phyloP scores from a whole-genome alignment of 2,113 vertebrate genomes.

The Ictalurus furcatus region DNA sequence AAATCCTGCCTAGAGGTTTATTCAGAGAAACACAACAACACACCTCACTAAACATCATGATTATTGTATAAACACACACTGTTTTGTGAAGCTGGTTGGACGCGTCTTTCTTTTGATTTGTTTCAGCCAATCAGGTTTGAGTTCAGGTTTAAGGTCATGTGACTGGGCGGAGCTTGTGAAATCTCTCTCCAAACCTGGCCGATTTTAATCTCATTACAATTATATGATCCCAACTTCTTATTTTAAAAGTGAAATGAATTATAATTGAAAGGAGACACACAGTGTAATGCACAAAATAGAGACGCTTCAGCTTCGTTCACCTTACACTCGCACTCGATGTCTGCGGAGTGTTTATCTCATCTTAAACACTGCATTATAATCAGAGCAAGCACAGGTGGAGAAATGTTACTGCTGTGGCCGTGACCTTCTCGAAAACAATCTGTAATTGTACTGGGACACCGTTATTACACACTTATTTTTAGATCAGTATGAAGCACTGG shows the following conservation, averaged over 20 bases:
- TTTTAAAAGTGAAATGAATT: not conserved
- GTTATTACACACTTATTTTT: slow-evolving; percentile 19
- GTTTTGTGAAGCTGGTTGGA: not conserved
- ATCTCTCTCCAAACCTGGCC: not conserved
- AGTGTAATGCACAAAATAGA: too few species aligned
- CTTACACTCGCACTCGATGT: not conserved
- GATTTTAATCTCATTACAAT: not conserved
- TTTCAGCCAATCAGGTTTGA: not conserved
- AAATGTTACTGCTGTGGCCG: not conserved
- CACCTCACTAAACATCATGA: not conserved
- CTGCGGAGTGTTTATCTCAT: not conserved
- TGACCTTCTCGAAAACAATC: slow-evolving; percentile 23
- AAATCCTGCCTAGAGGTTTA: not conserved
- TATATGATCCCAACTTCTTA: not conserved
- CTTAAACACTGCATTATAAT: not conserved
- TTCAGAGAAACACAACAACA: not conserved
- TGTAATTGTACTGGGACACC: slow-evolving; percentile 6
- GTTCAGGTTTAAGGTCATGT: not conserved
- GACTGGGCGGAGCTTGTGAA: not conserved
- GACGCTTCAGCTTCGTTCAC: not conserved
- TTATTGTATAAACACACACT: not conserved
- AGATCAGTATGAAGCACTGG: slow-evolving; percentile 30
- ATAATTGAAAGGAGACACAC: not conserved
- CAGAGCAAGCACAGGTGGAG: slow-evolving; percentile 5
- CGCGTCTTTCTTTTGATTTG: not conserved